These are phyloP conservation scores for Syngnathoides biaculeatus DNA, from an alignment of 2,113 vertebrate genomes.

Conservation along the genomic window DNA sequence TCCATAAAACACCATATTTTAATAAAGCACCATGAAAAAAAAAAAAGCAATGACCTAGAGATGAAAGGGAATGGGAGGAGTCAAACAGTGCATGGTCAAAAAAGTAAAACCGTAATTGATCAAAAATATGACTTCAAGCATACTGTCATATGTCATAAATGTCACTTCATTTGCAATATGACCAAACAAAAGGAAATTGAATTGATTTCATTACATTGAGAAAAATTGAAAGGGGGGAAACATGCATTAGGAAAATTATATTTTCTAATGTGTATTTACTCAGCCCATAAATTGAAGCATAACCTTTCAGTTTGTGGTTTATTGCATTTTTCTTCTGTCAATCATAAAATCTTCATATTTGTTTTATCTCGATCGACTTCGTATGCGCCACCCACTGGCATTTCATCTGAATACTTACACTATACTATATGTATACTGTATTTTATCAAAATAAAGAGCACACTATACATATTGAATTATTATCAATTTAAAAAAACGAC, in stretches of 20 bases:
- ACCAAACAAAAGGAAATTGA: not conserved
- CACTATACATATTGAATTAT: not conserved
- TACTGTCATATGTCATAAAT: conserved; percentile 22
- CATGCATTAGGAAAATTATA: too few species aligned
- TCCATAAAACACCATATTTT: conserved; percentile 23
- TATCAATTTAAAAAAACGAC: not conserved
- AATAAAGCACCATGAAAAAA: conserved; percentile 24
- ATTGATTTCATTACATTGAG: too few species aligned
- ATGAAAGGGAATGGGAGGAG: conserved; percentile 37
- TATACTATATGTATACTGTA: too few species aligned
- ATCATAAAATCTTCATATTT: too few species aligned
- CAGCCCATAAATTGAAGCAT: too few species aligned
- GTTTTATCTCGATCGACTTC: too few species aligned
- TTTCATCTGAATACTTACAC: too few species aligned
- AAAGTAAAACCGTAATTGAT: conserved; percentile 59
- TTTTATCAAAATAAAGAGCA: not conserved
- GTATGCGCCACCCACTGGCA: too few species aligned
- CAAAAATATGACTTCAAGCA: conserved; percentile 38
- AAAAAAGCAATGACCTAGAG: conserved; percentile 19
- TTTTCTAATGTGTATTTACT: too few species aligned
- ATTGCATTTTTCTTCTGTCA: too few species aligned
- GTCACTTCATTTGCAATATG: not conserved
- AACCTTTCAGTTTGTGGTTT: too few species aligned
- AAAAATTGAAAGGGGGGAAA: too few species aligned
- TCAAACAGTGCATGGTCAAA: conserved; percentile 61